Evolutionary conservation across 92 coral and sea anemone species (phyloP).

Genomic region (Heteractis magnifica): DNA sequence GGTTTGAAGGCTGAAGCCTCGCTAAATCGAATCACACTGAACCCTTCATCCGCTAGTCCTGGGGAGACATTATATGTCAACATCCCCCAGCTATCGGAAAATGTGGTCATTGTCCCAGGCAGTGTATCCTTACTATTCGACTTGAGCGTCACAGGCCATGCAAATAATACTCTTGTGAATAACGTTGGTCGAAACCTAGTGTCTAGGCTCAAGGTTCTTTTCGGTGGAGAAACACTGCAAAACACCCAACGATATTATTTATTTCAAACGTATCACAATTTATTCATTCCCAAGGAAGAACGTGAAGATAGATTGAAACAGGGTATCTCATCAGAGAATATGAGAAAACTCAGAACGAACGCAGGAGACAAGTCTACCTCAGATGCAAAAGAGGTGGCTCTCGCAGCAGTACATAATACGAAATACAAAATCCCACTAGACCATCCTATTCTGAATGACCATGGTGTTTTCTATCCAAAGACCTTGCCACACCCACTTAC

Average conservation of each 20-base stretch:
- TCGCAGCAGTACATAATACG: conserved; percentile 40
- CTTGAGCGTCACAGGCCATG: conserved; percentile 41
- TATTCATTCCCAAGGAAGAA: conserved; percentile 22
- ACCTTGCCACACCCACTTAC: conserved; percentile 42
- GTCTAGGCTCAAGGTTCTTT: conserved; percentile 39
- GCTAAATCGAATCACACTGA: conserved; percentile 52
- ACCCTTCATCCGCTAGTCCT: conserved; percentile 44
- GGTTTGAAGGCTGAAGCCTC: conserved; percentile 52
- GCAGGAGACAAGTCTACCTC: conserved; percentile 50
- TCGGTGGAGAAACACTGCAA: conserved; percentile 53
- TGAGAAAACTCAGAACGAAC: conserved; percentile 38
- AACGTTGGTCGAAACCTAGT: conserved; percentile 56
- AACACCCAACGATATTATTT: conserved; percentile 58
- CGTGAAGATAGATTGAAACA: conserved; percentile 29
- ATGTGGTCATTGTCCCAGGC: conserved; percentile 47
- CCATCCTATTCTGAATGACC: conserved; percentile 51
- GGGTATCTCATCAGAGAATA: conserved; percentile 39
- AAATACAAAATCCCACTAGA: conserved; percentile 33
- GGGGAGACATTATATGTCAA: conserved; percentile 51
- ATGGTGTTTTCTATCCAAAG: conserved; percentile 54
- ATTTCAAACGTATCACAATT: conserved; percentile 45
- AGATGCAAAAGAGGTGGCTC: conserved; percentile 43
- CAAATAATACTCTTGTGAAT: conserved; percentile 44
- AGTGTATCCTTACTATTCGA: conserved; percentile 44
- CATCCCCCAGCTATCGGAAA: no score